These are phyloP conservation scores for Pterocles orientalis DNA, from an alignment of 2,113 vertebrate genomes.

Conservation along the genomic window DNA sequence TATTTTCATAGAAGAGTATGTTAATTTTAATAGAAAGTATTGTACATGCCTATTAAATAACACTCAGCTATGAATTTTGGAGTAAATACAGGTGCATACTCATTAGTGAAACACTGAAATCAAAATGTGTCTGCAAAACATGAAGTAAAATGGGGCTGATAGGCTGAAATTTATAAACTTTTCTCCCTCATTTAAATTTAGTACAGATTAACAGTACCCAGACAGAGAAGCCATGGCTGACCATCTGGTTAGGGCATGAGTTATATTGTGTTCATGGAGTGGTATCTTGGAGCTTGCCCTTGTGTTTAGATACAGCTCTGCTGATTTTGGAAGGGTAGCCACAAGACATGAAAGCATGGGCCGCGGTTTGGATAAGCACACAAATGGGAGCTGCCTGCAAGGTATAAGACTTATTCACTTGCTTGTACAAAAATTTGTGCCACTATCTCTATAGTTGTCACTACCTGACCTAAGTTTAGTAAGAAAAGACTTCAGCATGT, in stretches of 20 bases:
- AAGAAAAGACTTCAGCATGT: background rate
- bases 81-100: background rate
- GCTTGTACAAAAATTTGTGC: background rate
- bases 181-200: background rate
- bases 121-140: background rate
- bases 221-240: background rate
- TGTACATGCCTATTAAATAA: background rate
- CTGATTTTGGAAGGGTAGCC: background rate
- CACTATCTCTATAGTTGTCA: fast-evolving
- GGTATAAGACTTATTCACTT: background rate
- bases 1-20: background rate
- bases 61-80: background rate
- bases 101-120: background rate
- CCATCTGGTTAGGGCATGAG: background rate
- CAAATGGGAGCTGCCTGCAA: background rate
- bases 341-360: background rate
- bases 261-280: background rate
- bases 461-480: background rate
- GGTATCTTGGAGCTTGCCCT: background rate
- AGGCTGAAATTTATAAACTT: background rate
- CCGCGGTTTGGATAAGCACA: background rate
- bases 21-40: background rate
- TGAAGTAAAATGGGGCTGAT: background rate
- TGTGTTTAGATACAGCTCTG: background rate
- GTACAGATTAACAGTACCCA: background rate